Base-by-base conservation (phyloP, 1,140 invertebrate species). In the Drosophila grimshawi region DNA sequence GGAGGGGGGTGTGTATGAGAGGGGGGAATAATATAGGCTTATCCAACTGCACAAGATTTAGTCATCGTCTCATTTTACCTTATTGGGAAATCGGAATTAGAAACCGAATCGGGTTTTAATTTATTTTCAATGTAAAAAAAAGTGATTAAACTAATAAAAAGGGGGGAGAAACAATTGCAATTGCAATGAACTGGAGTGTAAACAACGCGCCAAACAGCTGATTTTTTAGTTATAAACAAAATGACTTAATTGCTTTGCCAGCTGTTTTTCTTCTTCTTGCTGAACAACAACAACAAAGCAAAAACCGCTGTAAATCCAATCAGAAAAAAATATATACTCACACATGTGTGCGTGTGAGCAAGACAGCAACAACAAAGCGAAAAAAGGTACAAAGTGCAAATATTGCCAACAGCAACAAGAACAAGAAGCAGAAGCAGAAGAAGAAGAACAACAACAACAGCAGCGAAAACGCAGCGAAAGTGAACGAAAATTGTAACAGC, bases 341-440 rank as follows among this genome's bases (percentile, higher is more conserved):
- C 66, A 43, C 51, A 43, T 63, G 45, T 41, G 27, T 33, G 35
- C 10, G 37, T 55, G 55, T 43, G 51, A 74, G 57, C 62, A 75
- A 70, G 60, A 71, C 41, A 64, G 51, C 67, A 71, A 69, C 62
- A 74, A 73, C 59, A 67, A 69, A 43, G 39, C 45, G 60, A 52
- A 77, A 64, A 72, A 74, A 78, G 83, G 83, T 88, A 83, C 83
- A 88, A 88, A 88, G 83, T 88, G 73, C 78, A 85, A 80, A 74
- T 41, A 37, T 45, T 60, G 64, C 72, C 51, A 67, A 33, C 70
- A 76, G 43, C 56, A 62, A 33, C 45, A 66, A 10, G 53, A 60
- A 27, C 46, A 67, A 30, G 19, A 19, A 19, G 19, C 19, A 19
- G 19, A 19, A 19, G 19, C 19, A 19, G 19, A 19, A 19, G 19